phyloP scores from a whole-genome alignment of 2,113 vertebrate species.

The Azemiops feae region DNA sequence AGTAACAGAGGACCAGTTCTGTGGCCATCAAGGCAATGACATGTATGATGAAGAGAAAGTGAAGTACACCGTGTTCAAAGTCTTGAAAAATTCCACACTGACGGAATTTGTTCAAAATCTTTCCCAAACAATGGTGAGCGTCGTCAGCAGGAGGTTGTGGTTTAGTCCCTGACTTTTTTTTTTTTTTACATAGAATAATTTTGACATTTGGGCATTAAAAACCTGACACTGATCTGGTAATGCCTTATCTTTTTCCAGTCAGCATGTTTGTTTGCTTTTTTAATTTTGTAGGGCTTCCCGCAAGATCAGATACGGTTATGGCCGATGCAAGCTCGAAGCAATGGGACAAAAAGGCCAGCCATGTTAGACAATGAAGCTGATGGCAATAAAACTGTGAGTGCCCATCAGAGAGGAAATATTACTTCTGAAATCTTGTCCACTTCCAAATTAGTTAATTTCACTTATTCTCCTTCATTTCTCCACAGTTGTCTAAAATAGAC shows the following conservation, averaged over 20 bases:
- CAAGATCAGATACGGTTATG: slow-evolving; percentile 98
- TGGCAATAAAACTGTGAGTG: slow-evolving; percentile 93
- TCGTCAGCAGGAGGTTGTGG: no score
- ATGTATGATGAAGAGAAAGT: slow-evolving; percentile 99
- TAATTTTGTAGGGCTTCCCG: slow-evolving; percentile 85
- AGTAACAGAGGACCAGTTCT: slow-evolving; percentile 98
- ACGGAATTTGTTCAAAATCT: slow-evolving; percentile 98
- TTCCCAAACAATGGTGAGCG: slow-evolving; percentile 94
- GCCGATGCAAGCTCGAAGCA: slow-evolving; percentile 99
- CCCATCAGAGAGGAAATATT: neutral
- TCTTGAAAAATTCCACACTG: slow-evolving; percentile 95
- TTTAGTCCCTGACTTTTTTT: neutral
- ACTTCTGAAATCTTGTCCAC: neutral
- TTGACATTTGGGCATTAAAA: neutral
- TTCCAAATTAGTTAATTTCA: neutral
- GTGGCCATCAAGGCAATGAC: slow-evolving; percentile 98
- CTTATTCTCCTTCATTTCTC: neutral
- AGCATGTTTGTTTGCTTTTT: neutral
- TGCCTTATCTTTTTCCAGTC: neutral
- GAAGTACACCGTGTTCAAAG: slow-evolving; percentile 98
- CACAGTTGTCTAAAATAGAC: neutral
- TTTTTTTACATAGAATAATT: neutral
- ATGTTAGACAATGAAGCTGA: slow-evolving; percentile 99
- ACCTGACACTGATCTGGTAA: neutral
- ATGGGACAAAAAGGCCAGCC: slow-evolving; percentile 95